Evolutionary conservation across 1,140 invertebrate species (phyloP).

Genomic region (Reticulitermes speratus): DNA sequence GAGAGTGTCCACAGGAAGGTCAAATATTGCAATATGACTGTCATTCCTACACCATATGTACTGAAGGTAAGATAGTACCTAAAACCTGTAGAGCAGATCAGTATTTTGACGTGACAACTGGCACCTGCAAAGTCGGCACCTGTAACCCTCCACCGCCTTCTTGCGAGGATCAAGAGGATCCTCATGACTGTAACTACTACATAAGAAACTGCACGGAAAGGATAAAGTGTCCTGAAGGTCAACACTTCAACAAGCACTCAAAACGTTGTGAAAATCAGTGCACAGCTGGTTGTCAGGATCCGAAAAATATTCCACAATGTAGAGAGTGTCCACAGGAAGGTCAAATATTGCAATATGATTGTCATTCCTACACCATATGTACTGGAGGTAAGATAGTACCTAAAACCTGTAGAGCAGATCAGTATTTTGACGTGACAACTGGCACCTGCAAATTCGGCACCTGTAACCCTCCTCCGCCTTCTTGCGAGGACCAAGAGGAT

Average conservation of each 20-base stretch:
- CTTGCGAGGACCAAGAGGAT: neutral
- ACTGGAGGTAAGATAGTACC: too few relatives aligned
- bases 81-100: neutral
- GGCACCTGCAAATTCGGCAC: too few relatives aligned
- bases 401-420: too few relatives aligned
- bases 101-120: neutral
- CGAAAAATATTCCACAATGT: neutral
- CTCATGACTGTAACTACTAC: neutral
- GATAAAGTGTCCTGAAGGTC: neutral
- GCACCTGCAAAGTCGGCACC: neutral
- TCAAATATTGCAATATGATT: neutral
- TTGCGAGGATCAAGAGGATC: neutral
- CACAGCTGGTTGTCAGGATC: neutral
- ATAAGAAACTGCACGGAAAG: neutral
- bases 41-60: neutral
- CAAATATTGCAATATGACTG: neutral
- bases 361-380: too few relatives aligned
- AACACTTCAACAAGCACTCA: neutral
- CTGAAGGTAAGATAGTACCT: neutral
- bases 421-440: too few relatives aligned
- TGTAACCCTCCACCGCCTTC: neutral
- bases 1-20: neutral
- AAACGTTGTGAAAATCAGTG: neutral
- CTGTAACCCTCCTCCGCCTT: neutral
- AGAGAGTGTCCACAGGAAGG: neutral